Evolutionary conservation across 2,888 invertebrate species (phyloP).

Genomic region (Apamea sordens): DNA sequence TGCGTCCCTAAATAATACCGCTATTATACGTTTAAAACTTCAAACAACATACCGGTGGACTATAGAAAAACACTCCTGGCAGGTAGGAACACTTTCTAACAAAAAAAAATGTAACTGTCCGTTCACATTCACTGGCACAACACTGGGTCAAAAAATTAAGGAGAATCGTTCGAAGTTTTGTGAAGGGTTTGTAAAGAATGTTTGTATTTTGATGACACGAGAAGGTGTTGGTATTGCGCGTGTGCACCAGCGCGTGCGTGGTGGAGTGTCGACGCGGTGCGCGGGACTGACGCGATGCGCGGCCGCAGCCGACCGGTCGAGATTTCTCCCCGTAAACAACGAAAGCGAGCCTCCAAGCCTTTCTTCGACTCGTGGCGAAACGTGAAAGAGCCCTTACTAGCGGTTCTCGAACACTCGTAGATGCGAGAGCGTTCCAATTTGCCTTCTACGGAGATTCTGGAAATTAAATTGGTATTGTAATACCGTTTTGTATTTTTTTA

Average conservation of each 20-base stretch:
- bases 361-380: constrained; percentile 86
- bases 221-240: constrained; percentile 60
- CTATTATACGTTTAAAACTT: constrained; percentile 74
- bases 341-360: constrained; percentile 88
- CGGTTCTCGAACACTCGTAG: constrained; percentile 66
- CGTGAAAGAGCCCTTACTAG: constrained; percentile 78
- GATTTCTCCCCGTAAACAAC: constrained; percentile 90
- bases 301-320: constrained; percentile 81
- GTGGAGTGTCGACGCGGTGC: constrained; percentile 74
- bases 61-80: constrained; percentile 79
- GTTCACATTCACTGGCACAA: constrained; percentile 68
- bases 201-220: constrained; percentile 59
- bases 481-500: background rate
- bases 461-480: background rate
- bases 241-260: constrained; percentile 66
- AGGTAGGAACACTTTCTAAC: constrained; percentile 80
- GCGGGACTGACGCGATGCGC: constrained; percentile 74
- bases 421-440: constrained; percentile 8
- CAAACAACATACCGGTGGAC: constrained; percentile 81
- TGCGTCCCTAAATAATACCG: constrained; percentile 80
- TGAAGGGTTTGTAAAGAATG: constrained; percentile 29
- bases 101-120: constrained; percentile 66
- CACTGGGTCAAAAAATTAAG: constrained; percentile 53
- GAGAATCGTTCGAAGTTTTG: constrained; percentile 6
- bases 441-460: background rate